Percentiles rank a stretch among this genome's conserved stretches.
Evolutionary conservation across 2,113 vertebrate species (phyloP).

Genomic region (Phalacrocorax aristotelis): DNA sequence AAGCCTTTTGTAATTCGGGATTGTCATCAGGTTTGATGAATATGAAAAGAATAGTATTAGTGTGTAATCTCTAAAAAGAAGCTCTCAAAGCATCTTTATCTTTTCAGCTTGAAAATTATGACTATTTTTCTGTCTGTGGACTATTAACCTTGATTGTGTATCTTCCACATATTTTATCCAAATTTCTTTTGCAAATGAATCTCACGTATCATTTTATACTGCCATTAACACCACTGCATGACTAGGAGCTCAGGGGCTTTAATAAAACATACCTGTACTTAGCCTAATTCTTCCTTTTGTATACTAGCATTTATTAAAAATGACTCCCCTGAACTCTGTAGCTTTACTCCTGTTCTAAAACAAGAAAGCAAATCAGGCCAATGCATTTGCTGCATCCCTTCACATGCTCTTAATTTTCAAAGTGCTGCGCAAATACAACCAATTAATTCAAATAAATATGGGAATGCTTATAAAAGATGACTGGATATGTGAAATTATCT

Average conservation of each 20-base stretch:
- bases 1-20: not conserved
- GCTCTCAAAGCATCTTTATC: not conserved
- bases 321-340: not conserved
- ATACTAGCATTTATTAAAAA: not conserved
- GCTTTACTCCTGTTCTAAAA: not conserved
- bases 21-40: not conserved
- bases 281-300: slow-evolving; percentile 14
- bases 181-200: not conserved
- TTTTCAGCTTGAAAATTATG: not conserved
- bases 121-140: not conserved
- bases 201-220: not conserved
- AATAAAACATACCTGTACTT: slow-evolving; percentile 28
- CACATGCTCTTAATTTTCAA: not conserved
- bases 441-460: not conserved
- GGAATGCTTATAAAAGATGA: not conserved
- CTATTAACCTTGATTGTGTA: not conserved
- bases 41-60: not conserved
- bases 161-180: not conserved
- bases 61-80: not conserved
- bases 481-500: not conserved
- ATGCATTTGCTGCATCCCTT: not conserved
- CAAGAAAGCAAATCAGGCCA: not conserved
- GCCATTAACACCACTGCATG: not conserved
- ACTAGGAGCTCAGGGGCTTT: not conserved
- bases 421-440: not conserved